These are phyloP conservation scores for Aurelia aurita complex sp. Pacific DNA, from an alignment of 30 jellyfish, hydroid and myxozoan species.

Conservation along the genomic window DNA sequence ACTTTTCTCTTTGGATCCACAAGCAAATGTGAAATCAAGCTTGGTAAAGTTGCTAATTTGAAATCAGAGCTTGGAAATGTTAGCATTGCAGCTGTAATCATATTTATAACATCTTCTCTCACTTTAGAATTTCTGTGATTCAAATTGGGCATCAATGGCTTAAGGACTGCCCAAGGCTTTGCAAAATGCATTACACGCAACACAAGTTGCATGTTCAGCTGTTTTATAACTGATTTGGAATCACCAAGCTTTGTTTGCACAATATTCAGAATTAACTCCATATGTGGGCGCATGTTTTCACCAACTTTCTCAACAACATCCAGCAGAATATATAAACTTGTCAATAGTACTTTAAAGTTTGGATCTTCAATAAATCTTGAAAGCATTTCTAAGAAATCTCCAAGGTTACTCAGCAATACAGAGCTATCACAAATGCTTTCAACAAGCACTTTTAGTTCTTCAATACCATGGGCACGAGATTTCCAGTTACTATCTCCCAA, in stretches of 20 bases:
- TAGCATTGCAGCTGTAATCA: constrained; percentile 84
- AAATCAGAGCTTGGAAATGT: constrained; percentile 91
- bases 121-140: constrained; percentile 74
- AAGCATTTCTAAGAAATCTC: constrained; percentile 65
- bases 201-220: constrained; percentile 58
- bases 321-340: constrained; percentile 68
- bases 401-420: constrained; percentile 24
- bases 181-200: constrained; percentile 80
- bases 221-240: constrained; percentile 72
- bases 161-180: constrained; percentile 69
- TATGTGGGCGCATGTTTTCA: constrained; percentile 63
- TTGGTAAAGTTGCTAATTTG: constrained; percentile 67
- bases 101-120: constrained; percentile 74
- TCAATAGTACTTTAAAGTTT: constrained; percentile 73
- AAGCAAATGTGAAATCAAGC: constrained; percentile 65
- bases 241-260: constrained; percentile 82
- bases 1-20: constrained; percentile 73
- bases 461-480: constrained; percentile 83
- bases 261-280: constrained; percentile 55
- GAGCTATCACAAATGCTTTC: constrained; percentile 45
- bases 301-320: constrained; percentile 64
- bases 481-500: constrained; percentile 73
- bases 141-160: constrained; percentile 62
- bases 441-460: constrained; percentile 51
- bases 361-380: constrained; percentile 73